These are phyloP conservation scores for Amitus sp. DNA, from an alignment of 2,888 invertebrate genomes.

Conservation along the genomic window DNA sequence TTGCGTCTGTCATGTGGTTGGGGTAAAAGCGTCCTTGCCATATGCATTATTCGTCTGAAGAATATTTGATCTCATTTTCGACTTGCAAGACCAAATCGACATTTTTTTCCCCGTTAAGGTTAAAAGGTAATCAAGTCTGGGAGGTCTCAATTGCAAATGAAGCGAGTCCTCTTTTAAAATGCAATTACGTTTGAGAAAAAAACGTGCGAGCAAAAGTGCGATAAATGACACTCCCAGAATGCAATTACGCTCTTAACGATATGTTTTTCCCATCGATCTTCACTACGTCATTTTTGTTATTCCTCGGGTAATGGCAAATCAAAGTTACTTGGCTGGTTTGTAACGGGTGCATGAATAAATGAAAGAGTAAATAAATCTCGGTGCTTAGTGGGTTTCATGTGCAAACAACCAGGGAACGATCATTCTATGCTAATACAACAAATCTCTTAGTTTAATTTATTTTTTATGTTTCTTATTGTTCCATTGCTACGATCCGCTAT, in stretches of 20 bases:
- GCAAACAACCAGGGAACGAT: background rate
- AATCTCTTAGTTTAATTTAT: background rate
- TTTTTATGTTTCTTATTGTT: background rate
- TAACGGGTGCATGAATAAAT: background rate
- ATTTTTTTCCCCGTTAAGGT: constrained; percentile 15
- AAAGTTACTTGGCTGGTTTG: background rate
- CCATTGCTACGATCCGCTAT: background rate
- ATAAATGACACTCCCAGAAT: background rate
- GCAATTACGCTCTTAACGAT: background rate
- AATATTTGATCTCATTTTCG: constrained; percentile 24
- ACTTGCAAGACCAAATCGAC: constrained; percentile 13
- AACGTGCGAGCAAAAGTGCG: background rate
- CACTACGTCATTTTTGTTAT: background rate
- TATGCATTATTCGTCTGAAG: constrained; percentile 7
- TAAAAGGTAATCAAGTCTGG: constrained; percentile 29
- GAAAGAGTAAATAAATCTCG: background rate
- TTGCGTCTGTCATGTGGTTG: constrained; percentile 22
- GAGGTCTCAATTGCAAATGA: constrained; percentile 21
- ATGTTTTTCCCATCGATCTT: background rate
- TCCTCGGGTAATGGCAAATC: background rate
- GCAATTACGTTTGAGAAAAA: constrained; percentile 15
- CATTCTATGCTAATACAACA: background rate
- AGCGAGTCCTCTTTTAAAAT: constrained; percentile 4
- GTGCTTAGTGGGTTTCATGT: background rate
- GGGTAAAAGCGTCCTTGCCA: constrained; percentile 32